Evolutionary conservation across 2,797 vertebrate genomes (phyloP), one percentile per base, ranked within the genome.

Genomic region (Pachyuromys duprasi): DNA sequence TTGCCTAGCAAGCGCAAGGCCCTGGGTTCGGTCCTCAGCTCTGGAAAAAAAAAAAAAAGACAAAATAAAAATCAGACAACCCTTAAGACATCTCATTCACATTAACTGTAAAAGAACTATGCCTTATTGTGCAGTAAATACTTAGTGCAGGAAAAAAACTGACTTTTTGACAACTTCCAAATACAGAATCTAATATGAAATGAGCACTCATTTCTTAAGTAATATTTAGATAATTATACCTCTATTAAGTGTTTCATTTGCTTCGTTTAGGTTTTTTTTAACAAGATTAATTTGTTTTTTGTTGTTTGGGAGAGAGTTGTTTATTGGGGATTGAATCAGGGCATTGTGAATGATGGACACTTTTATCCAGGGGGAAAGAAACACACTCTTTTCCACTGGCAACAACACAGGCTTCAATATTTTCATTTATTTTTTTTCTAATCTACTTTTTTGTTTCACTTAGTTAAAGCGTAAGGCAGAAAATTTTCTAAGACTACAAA

Each of bases 181-280:
- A 78, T 69, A 91, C 76, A 94, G 86, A 78, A 57, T 24, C 8
- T 28, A 60, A 84, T 69, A 65, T 65, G 20, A 92, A 81, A 22
- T 57, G 80, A n/a, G 3, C 42, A 72, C 60, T 49, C 12, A 33
- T 65, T 96, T 84, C 24, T 67, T 67, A 79, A 74, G 14, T 67
- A 14, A 86, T 57, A 79, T 63, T 94, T 90, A 75, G 55, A 17
- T 86, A 91, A 96, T 45, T 55, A 81, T 4, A 49, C 55, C 13
- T 90, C 69, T 60, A 76, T 76, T 89, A 75, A 88, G 22, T 60
- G 8, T 72, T 57, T 60, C 9, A 39, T 87, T 8, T 57, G 13
- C 3, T 86, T 86, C 28, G 8, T 20, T 86, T 86, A 84, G 1
- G 24, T 28, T 76, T 53, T 39, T 81, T 13, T 76, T n/a, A 9